Conservation (phyloP, 2,113 vertebrate genomes). For the Gymnocephalus cernua region DNA sequence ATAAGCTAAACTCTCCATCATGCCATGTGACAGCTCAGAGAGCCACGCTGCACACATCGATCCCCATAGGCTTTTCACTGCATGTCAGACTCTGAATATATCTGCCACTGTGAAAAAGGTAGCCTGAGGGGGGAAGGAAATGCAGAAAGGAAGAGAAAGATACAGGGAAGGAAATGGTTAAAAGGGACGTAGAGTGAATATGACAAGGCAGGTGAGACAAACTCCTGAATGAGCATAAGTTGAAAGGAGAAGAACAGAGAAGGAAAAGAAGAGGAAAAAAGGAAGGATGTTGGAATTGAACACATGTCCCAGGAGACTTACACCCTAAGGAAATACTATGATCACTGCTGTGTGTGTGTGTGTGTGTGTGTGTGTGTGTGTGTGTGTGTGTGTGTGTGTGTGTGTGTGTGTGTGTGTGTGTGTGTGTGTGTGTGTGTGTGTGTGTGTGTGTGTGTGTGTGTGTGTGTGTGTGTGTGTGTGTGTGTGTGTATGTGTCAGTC, state of each 20-base stretch:
- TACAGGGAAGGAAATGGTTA: conserved; percentile 53
- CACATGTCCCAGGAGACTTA: conserved; percentile 59
- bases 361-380: conserved; percentile 1
- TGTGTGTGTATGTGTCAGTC: conserved; percentile 30
- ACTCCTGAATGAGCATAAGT: conserved; percentile 51
- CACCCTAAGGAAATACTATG: conserved; percentile 67
- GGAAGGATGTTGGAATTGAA: conserved; percentile 61
- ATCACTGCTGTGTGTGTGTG: conserved; percentile 54
- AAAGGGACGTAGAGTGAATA: conserved; percentile 40
- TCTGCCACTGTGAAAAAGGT: conserved; percentile 67
- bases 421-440: too few relatives aligned
- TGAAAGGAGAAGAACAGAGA: conserved; percentile 9
- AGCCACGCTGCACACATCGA: conserved; percentile 64
- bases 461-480: neutral
- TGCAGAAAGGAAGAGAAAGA: conserved; percentile 27
- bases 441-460: neutral
- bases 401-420: neutral
- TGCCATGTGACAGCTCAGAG: conserved; percentile 66
- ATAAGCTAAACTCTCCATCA: conserved; percentile 77
- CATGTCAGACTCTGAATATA: conserved; percentile 71
- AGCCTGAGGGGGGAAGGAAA: conserved; percentile 46
- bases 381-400: neutral
- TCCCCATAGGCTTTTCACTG: conserved; percentile 73
- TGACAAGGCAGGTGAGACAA: conserved; percentile 57
- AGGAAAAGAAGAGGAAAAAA: conserved; percentile 36